phyloP scores from a whole-genome alignment of 2,113 vertebrate species.

The Oophaga pumilio region DNA sequence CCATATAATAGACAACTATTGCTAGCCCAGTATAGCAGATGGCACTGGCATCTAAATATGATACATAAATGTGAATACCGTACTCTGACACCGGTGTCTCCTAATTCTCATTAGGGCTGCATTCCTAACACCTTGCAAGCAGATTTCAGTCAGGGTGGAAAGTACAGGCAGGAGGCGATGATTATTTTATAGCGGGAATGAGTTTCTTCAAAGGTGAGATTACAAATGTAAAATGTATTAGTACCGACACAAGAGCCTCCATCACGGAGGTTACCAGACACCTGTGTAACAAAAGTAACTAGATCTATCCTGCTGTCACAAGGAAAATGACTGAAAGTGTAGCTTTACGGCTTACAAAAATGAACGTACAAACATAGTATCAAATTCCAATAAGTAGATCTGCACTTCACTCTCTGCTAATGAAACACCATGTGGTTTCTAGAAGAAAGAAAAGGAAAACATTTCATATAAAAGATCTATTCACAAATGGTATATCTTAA shows the following conservation, averaged over 20 bases:
- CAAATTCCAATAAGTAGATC: not conserved
- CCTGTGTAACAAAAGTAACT: conserved; percentile 41
- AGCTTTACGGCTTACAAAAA: not conserved
- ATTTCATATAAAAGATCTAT: not conserved
- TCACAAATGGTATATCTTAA: not conserved
- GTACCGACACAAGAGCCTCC: conserved; percentile 34
- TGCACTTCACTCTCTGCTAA: not conserved
- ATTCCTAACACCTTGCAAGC: conserved; percentile 1
- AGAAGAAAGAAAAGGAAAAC: not conserved
- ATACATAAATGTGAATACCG: not conserved
- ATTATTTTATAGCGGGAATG: conserved; percentile 40
- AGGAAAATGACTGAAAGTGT: conserved; percentile 12
- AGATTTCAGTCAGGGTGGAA: conserved; percentile 23
- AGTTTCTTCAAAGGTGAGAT: conserved; percentile 51
- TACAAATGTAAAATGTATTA: conserved; percentile 57
- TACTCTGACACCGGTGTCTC: not conserved
- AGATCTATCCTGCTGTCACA: conserved; percentile 17
- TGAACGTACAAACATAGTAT: not conserved
- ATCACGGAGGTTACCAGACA: conserved; percentile 31
- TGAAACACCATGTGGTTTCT: not conserved
- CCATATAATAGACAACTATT: not conserved
- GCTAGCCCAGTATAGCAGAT: not conserved
- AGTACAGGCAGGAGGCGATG: conserved; percentile 33
- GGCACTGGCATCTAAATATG: not conserved
- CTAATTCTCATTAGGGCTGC: not conserved